These are phyloP conservation scores for Psilopogon haemacephalus DNA, from an alignment of 2,113 vertebrate species.

Conservation along the genomic window DNA sequence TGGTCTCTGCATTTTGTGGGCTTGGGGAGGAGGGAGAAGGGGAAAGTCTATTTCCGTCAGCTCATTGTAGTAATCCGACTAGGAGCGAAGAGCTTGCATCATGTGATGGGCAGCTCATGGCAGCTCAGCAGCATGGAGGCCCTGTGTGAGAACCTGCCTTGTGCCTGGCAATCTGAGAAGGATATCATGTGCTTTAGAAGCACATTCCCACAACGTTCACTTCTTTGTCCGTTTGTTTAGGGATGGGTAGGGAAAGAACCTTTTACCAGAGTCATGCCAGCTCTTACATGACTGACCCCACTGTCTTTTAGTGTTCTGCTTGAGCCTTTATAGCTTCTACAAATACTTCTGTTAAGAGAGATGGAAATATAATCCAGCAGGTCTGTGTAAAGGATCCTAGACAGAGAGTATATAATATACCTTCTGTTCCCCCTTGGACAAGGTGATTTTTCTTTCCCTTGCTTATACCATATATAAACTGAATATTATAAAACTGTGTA, in stretches of 20 bases:
- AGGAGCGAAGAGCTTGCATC: constrained; percentile 30
- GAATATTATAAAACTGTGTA: constrained; percentile 28
- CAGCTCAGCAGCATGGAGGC: constrained; percentile 62
- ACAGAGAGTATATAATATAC: constrained; percentile 41
- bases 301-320: constrained; percentile 12
- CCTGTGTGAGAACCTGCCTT: constrained; percentile 63
- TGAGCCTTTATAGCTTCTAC: constrained; percentile 50
- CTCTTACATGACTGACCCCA: constrained; percentile 14
- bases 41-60: constrained; percentile 7
- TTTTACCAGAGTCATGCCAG: neutral
- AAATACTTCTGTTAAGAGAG: constrained; percentile 33
- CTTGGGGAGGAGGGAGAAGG: neutral
- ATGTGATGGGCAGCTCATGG: constrained; percentile 37
- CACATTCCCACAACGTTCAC: constrained; percentile 57
- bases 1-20: constrained; percentile 7
- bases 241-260: constrained; percentile 18
- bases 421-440: constrained; percentile 31
- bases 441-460: constrained; percentile 55
- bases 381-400: constrained; percentile 40
- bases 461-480: constrained; percentile 44
- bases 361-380: constrained; percentile 51
- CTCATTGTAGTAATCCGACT: constrained; percentile 54
- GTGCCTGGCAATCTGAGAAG: constrained; percentile 69
- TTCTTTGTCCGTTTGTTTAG: constrained; percentile 63
- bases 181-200: constrained; percentile 68